phyloP scores from a whole-genome alignment of 2,113 vertebrate species.

The Bombycilla garrulus region DNA sequence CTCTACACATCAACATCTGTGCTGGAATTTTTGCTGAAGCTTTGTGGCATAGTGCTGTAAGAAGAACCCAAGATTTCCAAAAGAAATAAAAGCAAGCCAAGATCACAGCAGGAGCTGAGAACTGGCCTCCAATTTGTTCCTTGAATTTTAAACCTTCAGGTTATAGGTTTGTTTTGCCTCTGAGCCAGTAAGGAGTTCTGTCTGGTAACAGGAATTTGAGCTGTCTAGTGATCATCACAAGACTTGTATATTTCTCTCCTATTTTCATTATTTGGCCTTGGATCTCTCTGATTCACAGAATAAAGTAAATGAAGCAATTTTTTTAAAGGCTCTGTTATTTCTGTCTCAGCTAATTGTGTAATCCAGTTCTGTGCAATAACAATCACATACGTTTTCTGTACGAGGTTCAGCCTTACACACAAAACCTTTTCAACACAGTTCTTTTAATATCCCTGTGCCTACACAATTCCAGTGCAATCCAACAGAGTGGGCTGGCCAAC shows the following conservation, averaged over 20 bases:
- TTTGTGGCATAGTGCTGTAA: not conserved
- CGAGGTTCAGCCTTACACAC: conserved; percentile 50
- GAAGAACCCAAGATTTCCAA: not conserved
- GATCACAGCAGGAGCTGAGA: not conserved
- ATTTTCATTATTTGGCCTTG: not conserved
- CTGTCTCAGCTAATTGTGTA: conserved; percentile 34
- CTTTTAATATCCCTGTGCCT: conserved; percentile 67
- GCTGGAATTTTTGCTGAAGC: not conserved
- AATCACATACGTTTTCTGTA: conserved; percentile 67
- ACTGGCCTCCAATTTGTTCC: not conserved
- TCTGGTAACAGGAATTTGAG: not conserved
- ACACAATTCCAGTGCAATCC: conserved; percentile 67
- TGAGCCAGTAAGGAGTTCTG: not conserved
- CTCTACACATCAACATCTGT: not conserved
- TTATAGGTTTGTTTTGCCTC: not conserved
- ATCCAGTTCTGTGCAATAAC: conserved; percentile 39
- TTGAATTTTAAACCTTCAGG: not conserved
- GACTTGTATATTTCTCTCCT: not conserved
- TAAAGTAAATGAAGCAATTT: conserved; percentile 4
- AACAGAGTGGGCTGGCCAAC: conserved; percentile 65
- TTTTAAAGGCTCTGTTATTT: conserved; percentile 20
- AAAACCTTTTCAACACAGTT: conserved; percentile 65
- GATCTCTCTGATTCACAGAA: not conserved
- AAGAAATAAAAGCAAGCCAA: not conserved
- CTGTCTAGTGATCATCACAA: not conserved